These are phyloP conservation scores for Prosopocoilus inquinatus DNA, from an alignment of 2,888 invertebrate species.

Conservation along the genomic window DNA sequence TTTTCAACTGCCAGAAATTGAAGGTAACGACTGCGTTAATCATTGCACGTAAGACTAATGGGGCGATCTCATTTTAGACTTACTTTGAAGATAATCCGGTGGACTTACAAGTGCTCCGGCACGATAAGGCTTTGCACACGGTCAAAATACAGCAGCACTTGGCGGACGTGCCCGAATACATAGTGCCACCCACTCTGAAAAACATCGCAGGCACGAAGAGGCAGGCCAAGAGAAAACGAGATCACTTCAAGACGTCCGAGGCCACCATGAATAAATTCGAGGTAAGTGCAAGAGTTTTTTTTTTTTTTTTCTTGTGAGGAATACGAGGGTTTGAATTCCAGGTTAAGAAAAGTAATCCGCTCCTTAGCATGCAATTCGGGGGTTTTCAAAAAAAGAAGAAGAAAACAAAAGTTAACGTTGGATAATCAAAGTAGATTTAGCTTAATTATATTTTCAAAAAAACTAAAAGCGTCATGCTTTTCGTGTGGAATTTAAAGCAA, in stretches of 20 bases:
- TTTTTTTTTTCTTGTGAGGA: constrained; percentile 1
- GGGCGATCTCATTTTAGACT: constrained; percentile 57
- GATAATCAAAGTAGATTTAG: no score
- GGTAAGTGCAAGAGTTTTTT: constrained; percentile 25
- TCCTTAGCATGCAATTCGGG: constrained; percentile 65
- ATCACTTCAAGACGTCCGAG: constrained; percentile 33
- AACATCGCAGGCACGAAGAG: constrained; percentile 56
- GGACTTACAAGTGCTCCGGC: constrained; percentile 79
- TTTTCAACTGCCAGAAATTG: constrained; percentile 87
- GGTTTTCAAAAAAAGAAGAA: constrained; percentile 54
- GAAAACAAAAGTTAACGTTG: no score
- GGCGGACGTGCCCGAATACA: constrained; percentile 90
- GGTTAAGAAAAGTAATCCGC: constrained; percentile 66
- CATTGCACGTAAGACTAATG: neutral
- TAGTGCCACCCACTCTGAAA: constrained; percentile 76
- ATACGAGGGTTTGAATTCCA: constrained; percentile 37
- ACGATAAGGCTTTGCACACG: constrained; percentile 83
- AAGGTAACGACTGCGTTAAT: constrained; percentile 58
- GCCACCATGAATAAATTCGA: constrained; percentile 34
- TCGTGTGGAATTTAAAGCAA: no score
- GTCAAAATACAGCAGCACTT: constrained; percentile 82
- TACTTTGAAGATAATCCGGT: constrained; percentile 91
- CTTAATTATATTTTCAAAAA: neutral
- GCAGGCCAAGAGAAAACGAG: constrained; percentile 36
- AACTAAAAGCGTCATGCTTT: no score